These are phyloP conservation scores for Gari tellinella DNA, from an alignment of 2,888 invertebrate genomes.

Conservation along the genomic window DNA sequence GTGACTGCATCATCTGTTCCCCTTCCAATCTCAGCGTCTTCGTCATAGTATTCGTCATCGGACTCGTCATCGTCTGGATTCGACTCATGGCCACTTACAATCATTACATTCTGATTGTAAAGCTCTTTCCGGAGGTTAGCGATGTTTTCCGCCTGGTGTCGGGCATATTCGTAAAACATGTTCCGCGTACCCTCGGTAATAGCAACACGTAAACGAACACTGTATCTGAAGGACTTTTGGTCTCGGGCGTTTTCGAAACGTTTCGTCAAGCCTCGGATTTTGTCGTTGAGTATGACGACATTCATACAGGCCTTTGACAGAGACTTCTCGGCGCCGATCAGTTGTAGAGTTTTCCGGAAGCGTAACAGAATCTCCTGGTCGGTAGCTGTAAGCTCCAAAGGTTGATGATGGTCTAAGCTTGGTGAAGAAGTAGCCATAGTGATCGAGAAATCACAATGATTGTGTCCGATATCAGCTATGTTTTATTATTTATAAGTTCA, in stretches of 20 bases:
- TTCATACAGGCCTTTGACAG: conserved; percentile 44
- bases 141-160: conserved; percentile 51
- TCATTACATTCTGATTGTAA: conserved; percentile 47
- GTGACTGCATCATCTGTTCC: too few relatives aligned
- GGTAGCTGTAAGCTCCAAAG: too few relatives aligned
- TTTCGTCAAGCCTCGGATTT: conserved; percentile 47
- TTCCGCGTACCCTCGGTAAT: conserved; percentile 51
- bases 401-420: too few relatives aligned
- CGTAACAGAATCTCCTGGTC: too few relatives aligned
- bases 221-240: conserved; percentile 52
- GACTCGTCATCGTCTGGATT: conserved; percentile 15
- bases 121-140: conserved; percentile 54
- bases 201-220: conserved; percentile 43
- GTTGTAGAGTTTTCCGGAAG: not conserved
- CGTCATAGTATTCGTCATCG: conserved; percentile 10
- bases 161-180: conserved; percentile 57
- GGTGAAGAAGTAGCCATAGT: too few relatives aligned
- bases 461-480: too few relatives aligned
- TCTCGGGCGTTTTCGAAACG: conserved; percentile 42
- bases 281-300: conserved; percentile 54
- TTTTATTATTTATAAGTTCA: too few relatives aligned
- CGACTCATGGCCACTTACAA: conserved; percentile 28
- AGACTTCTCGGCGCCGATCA: conserved; percentile 30
- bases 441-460: too few relatives aligned
- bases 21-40: not conserved